Conservation (phyloP, 1,140 invertebrate genomes). For the Sitobion miscanthi region DNA sequence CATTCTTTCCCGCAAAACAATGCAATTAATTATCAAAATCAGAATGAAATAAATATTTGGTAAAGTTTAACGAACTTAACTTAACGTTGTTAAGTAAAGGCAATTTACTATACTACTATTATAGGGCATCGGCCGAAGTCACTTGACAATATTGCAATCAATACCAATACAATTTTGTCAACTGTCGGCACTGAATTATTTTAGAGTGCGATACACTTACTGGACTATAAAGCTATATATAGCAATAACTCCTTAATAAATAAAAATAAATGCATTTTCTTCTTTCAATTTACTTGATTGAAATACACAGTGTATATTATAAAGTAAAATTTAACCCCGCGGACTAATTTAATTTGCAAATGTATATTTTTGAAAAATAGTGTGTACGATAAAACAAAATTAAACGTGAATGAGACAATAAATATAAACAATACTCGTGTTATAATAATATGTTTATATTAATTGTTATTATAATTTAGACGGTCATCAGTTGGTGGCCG, state of each 20-base stretch:
- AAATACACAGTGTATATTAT: not conserved
- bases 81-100: no score
- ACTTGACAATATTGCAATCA: not conserved
- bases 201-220: no score
- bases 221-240: no score
- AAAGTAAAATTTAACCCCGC: no score
- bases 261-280: not conserved
- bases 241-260: not conserved
- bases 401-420: not conserved
- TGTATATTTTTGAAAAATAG: not conserved
- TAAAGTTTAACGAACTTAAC: no score
- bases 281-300: not conserved
- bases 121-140: no score
- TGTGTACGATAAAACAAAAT: not conserved
- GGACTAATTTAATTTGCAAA: not conserved
- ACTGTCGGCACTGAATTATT: not conserved
- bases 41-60: no score
- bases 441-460: not conserved
- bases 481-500: not conserved
- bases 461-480: not conserved
- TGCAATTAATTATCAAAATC: no score
- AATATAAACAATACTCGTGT: not conserved
- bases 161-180: not conserved
- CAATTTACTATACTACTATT: no score
- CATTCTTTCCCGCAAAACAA: no score